Base-by-base conservation (phyloP, 2,888 invertebrate genomes). In the Seira sanloemensis region DNA sequence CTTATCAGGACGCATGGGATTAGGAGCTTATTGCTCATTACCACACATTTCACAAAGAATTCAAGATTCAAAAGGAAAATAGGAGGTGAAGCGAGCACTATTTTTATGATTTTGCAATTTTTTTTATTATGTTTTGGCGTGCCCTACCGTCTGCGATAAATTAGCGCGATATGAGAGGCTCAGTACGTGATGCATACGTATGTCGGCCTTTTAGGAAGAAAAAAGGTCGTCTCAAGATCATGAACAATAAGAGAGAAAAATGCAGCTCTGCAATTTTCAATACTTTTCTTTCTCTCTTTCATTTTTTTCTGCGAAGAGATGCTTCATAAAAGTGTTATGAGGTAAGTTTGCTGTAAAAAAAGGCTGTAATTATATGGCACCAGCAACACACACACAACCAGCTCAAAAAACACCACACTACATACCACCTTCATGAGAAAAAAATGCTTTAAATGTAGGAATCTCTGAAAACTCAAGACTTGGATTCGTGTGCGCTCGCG, bases 61-160 rank as follows among this genome's bases (percentile, higher is more conserved):
- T n/a, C n/a, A n/a, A n/a, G n/a, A n/a, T n/a, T n/a, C 37, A 37
- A 37, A 37, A 12, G 5, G 37, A 4, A 37, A 37, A 37, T 4
- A 37, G 4, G 37, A 37, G 37, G 58, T 58, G 58, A 58, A 18
- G 18, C 58, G 58, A 9, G 12, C 58, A 58, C n/a, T n/a, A n/a
- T 58, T 58, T 58, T 58, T 7, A 58, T 58, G 58, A 18, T n/a
- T 58, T 58, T 58, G 18, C 58, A n/a, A 18, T 58, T 58, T 58
- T 58, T 58, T 58, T 58, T 58, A 18, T 58, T n/a, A 58, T 58
- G n/a, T n/a, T 58, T 58, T 58, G 58, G 58, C 58, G 18, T 58
- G n/a, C 12, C 58, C 18, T 9, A 9, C 58, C 58, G 58, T 58
- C 58, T 58, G 58, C 58, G 18, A 18, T n/a, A 58, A 58, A 58